A percentile compares a stretch with the other conserved stretches of the same genome.
Conservation (phyloP, 2,888 invertebrate genomes). For the Apamea sordens region DNA sequence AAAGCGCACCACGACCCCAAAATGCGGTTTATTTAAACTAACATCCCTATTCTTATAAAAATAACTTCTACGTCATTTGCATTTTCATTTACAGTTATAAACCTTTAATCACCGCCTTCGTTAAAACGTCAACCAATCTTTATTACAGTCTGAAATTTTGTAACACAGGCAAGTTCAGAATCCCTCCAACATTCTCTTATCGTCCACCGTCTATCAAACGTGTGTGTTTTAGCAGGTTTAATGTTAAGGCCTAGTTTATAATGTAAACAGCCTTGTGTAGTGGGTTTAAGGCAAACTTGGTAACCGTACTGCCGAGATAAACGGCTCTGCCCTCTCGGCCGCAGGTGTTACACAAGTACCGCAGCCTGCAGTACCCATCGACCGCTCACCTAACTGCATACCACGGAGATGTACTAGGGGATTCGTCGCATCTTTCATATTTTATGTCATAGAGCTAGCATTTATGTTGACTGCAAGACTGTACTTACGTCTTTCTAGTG, state of each 20-base stretch:
- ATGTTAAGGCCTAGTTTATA: constrained; percentile 63
- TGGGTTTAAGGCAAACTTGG: constrained; percentile 75
- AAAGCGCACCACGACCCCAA: constrained; percentile 7
- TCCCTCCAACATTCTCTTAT: constrained; percentile 39
- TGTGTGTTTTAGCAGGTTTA: constrained; percentile 55
- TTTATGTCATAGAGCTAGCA: neutral
- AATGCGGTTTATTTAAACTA: constrained; percentile 17
- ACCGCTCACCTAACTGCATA: constrained; percentile 73
- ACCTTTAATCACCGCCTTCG: neutral
- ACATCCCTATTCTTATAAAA: constrained; percentile 15
- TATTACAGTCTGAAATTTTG: constrained; percentile 1
- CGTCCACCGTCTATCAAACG: constrained; percentile 43
- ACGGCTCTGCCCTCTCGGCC: constrained; percentile 58
- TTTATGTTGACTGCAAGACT: neutral
- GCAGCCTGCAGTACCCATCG: constrained; percentile 81
- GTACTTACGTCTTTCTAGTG: neutral
- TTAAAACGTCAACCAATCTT: constrained; percentile 7
- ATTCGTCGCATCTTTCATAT: constrained; percentile 13
- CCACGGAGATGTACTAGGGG: constrained; percentile 36
- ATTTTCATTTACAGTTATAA: constrained; percentile 8
- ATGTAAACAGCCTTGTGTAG: constrained; percentile 75
- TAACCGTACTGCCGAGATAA: constrained; percentile 82
- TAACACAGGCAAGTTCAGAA: constrained; percentile 14
- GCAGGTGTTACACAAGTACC: constrained; percentile 83
- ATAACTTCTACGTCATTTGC: constrained; percentile 13